These are phyloP conservation scores for Xenopus borealis DNA, from an alignment of 2,113 vertebrate genomes.

Conservation along the genomic window DNA sequence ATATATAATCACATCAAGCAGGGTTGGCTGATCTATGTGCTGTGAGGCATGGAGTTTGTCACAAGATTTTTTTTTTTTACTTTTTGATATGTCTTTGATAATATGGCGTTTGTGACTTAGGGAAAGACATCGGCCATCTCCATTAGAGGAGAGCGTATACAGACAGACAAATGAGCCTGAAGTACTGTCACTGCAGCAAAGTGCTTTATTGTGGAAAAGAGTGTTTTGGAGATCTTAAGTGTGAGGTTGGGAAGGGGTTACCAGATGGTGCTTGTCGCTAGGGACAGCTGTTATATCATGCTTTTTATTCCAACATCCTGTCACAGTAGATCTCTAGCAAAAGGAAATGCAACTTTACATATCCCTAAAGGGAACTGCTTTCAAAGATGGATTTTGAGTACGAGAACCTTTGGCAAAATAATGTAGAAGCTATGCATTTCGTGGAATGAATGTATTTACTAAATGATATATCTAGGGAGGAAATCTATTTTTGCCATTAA, in stretches of 20 bases:
- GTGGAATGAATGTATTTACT: too few relatives aligned
- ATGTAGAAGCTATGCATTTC: background rate
- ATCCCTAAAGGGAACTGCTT: slow-evolving; percentile 23
- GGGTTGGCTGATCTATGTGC: background rate
- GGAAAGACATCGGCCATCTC: too few relatives aligned
- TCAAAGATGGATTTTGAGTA: slow-evolving; percentile 10
- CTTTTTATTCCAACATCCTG: slow-evolving; percentile 32
- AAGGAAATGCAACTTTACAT: slow-evolving; percentile 24
- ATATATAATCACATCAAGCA: background rate
- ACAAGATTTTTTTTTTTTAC: background rate
- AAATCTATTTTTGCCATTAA: too few relatives aligned
- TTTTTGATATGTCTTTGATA: too few relatives aligned
- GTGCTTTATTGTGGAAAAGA: background rate
- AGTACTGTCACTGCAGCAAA: background rate
- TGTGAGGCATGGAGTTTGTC: background rate
- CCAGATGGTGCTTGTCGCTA: slow-evolving; percentile 39
- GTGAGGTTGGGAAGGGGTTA: slow-evolving; percentile 30
- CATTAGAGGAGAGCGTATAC: background rate
- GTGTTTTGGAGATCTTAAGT: background rate
- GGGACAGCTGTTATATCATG: slow-evolving; percentile 33
- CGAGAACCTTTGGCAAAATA: background rate
- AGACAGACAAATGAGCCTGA: background rate
- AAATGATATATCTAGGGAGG: too few relatives aligned
- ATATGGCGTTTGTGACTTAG: too few relatives aligned
- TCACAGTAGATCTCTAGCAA: slow-evolving; percentile 25